These are phyloP conservation scores for Campaea margaritaria DNA, from an alignment of 2,888 invertebrate genomes.

Conservation along the genomic window DNA sequence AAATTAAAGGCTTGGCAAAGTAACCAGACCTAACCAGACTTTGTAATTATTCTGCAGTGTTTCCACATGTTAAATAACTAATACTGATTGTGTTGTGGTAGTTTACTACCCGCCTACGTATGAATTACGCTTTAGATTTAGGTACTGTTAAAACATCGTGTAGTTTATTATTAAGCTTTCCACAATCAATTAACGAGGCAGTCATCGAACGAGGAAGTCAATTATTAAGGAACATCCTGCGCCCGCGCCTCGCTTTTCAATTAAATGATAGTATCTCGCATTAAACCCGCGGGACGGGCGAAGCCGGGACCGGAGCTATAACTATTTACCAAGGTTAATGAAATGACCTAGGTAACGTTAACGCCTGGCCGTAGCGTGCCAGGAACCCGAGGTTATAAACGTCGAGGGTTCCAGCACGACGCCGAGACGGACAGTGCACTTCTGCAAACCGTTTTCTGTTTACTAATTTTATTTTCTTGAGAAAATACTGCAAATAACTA, in stretches of 20 bases:
- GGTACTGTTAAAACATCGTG: conserved; percentile 14
- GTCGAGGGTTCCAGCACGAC: conserved; percentile 1
- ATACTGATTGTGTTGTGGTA: too few species aligned
- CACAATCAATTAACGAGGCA: conserved; percentile 33
- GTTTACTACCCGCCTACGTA: background rate
- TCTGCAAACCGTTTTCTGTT: conserved; percentile 10
- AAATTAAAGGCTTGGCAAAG: too few species aligned
- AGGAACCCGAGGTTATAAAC: background rate
- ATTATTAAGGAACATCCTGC: conserved; percentile 30
- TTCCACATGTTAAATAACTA: too few species aligned
- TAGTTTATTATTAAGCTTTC: conserved; percentile 28
- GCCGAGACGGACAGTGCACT: conserved; percentile 3
- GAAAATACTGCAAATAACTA: background rate
- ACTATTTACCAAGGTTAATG: conserved; percentile 33
- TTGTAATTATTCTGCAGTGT: too few species aligned
- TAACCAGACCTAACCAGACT: too few species aligned
- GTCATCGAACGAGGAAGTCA: conserved; percentile 35
- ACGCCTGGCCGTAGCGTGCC: conserved; percentile 11
- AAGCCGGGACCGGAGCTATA: conserved; percentile 12
- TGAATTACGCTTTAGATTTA: conserved; percentile 22
- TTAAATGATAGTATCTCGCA: conserved; percentile 39
- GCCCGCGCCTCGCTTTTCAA: conserved; percentile 30
- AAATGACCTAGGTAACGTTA: conserved; percentile 33
- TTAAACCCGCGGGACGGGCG: conserved; percentile 13
- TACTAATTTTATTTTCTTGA: background rate